A percentile compares a stretch with the other conserved stretches of the same genome.
phyloP scores from a whole-genome alignment of 1,140 invertebrate genomes.

The Triops cancriformis region DNA sequence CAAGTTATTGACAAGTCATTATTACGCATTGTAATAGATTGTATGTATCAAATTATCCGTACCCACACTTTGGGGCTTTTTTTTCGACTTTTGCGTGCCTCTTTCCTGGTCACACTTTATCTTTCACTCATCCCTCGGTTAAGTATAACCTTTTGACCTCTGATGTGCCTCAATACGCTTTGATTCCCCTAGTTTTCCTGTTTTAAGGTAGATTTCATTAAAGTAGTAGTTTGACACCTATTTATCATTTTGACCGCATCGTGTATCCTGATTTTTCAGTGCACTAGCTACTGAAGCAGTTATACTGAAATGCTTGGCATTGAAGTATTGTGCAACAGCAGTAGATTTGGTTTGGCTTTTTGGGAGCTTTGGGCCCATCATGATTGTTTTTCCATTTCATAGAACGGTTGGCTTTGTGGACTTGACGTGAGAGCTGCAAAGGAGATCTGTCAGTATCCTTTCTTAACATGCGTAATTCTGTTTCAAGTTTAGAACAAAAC shows the following conservation, averaged over 20 bases:
- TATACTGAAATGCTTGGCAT: too few species aligned
- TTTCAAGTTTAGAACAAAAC: neutral
- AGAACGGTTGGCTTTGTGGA: too few species aligned
- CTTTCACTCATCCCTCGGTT: neutral
- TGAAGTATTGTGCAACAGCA: too few species aligned
- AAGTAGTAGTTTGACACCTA: neutral
- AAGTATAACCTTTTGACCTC: neutral
- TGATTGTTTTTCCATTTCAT: too few species aligned
- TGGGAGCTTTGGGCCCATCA: too few species aligned
- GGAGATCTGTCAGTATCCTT: too few species aligned
- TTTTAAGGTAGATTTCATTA: neutral
- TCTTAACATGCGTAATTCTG: neutral
- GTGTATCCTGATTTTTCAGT: neutral
- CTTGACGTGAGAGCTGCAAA: too few species aligned
- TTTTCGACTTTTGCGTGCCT: neutral
- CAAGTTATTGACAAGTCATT: neutral
- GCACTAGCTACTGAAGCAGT: neutral
- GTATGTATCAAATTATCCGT: neutral
- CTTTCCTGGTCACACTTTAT: neutral
- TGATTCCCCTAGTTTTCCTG: neutral
- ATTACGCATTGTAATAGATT: neutral
- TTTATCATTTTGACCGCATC: neutral
- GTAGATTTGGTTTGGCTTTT: too few species aligned
- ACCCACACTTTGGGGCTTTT: neutral
- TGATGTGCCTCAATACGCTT: conserved; percentile 10